Percentiles rank a stretch among this genome's conserved stretches.
Conservation (phyloP, 2,113 vertebrate species). For the Gambusia affinis region DNA sequence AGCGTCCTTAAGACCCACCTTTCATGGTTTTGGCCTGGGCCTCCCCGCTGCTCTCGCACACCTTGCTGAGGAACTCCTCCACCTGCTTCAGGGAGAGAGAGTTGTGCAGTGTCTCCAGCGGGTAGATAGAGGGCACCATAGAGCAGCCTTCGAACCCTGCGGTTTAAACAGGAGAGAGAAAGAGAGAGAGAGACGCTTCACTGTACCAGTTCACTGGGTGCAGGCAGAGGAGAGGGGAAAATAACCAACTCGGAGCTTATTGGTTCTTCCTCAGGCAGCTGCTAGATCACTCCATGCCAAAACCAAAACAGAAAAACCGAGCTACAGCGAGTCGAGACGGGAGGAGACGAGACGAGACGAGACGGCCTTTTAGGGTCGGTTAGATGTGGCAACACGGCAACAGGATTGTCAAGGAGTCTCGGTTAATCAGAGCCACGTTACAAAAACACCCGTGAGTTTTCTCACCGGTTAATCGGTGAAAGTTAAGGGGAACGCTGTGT, state of each 20-base stretch:
- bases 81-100: conserved; percentile 95
- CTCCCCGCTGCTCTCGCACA: conserved; percentile 87
- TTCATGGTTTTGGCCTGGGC: conserved; percentile 82
- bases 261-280: neutral
- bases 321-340: neutral
- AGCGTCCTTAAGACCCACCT: conserved; percentile 75
- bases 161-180: conserved; percentile 45
- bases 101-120: conserved; percentile 98
- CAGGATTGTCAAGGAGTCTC: neutral
- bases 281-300: conserved; percentile 1
- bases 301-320: neutral
- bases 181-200: conserved; percentile 39
- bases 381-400: neutral
- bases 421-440: neutral
- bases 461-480: neutral
- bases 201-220: conserved; percentile 27
- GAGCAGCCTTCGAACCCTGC: conserved; percentile 98
- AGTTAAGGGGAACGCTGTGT: neutral
- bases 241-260: conserved; percentile 29
- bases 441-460: neutral
- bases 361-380: neutral
- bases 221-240: neutral
- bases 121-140: conserved; percentile 98
- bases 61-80: conserved; percentile 88
- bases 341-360: neutral